A percentile compares a stretch with the other conserved stretches of the same genome.
These are phyloP conservation scores for Sebastes trivittatus DNA, from an alignment of 2,797 vertebrate species.

Conservation along the genomic window DNA sequence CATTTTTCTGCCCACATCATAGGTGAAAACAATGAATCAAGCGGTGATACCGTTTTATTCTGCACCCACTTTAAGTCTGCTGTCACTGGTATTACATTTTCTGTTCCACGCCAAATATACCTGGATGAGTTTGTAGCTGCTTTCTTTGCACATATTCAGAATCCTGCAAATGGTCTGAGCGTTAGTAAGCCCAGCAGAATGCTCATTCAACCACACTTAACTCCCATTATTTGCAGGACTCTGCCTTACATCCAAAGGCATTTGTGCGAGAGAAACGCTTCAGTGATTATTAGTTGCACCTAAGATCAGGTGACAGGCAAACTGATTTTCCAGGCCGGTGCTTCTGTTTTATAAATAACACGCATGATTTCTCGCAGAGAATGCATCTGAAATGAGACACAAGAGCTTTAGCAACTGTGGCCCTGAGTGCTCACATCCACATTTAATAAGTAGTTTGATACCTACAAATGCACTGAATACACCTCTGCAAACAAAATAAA, in stretches of 20 bases:
- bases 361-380: background rate
- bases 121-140: background rate
- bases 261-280: background rate
- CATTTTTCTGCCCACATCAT: background rate
- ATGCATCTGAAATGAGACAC: background rate
- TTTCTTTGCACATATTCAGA: background rate
- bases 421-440: background rate
- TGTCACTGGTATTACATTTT: background rate
- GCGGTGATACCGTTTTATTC: background rate
- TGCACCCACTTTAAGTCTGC: background rate
- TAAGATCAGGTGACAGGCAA: background rate
- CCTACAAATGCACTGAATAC: background rate
- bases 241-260: background rate
- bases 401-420: background rate
- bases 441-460: background rate
- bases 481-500: background rate
- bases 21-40: background rate
- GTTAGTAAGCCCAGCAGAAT: background rate
- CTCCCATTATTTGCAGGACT: background rate
- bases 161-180: background rate
- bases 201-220: background rate
- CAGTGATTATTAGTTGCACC: background rate
- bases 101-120: background rate
- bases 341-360: constrained; percentile 2
- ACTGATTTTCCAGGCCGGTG: background rate